Evolutionary conservation across 1,140 invertebrate genomes (phyloP), one percentile per base, ranked within the genome.

Genomic region (Drosophila pandora): DNA sequence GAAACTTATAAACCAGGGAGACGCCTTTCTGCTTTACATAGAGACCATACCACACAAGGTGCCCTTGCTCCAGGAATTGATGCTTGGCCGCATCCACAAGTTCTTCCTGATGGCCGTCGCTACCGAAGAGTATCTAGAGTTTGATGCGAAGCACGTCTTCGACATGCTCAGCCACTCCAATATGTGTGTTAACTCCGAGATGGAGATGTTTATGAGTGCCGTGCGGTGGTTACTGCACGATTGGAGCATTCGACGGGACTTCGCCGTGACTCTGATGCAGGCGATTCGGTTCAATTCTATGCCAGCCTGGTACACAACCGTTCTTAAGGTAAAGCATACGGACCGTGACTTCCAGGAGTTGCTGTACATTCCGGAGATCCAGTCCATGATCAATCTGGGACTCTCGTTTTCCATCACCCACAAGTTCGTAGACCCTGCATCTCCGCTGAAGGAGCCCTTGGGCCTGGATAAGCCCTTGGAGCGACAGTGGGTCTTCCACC

Each of bases 271-370:
- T 2, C 92, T 96, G 0, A 92, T 96, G 90, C 92, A 92, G 3
- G 95, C 95, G 73, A 93, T 96, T 0, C 93, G 95, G 39, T 96
- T 96, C 74, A 95, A 95, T 0, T 92, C 96, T 13, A 95, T 96
- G 67, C 94, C 95, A 0, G 94, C 95, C 0, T 95, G 95, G 94
- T 95, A 95, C 79, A 92, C 96, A 5, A 94, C 95, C 2, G 94
- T 96, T 41, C 94, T 96, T 23, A 71, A 70, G 41, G 4, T 17
- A 7, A 62, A 62, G 6, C 53, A 60, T 1, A 6, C 94, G 94
- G 92, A 95, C 37, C 95, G 95, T 72, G 0, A 95, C 95, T 73
- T 95, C 94, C 87, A 93, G 49, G 94, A 94, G 45, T 93, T 94
- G 77, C 91, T 93, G 2, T 93, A 94, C 75, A 93, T 95, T 6